Conservation (phyloP, 92 coral and sea anemone species). For the Chrysogorgia sp. region DNA sequence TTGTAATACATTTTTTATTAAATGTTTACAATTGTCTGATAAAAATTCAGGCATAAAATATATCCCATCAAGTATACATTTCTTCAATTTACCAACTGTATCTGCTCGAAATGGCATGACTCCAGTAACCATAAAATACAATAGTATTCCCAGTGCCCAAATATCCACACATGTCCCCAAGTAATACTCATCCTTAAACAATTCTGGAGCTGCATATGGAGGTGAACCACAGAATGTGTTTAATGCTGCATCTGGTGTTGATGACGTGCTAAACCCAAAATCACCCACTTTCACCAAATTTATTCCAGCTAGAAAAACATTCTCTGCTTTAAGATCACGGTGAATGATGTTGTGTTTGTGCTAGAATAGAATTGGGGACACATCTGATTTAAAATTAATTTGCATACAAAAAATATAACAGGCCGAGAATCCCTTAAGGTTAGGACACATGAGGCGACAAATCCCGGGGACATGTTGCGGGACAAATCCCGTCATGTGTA, state of each 20-base stretch:
- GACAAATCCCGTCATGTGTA: too few species aligned
- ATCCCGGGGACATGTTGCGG: too few species aligned
- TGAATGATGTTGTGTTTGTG: slow-evolving; percentile 92
- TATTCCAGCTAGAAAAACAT: slow-evolving; percentile 92
- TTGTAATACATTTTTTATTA: slow-evolving; percentile 81
- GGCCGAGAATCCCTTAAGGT: background rate
- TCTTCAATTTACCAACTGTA: slow-evolving; percentile 94
- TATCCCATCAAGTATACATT: slow-evolving; percentile 91
- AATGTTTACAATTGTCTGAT: slow-evolving; percentile 80
- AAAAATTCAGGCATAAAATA: slow-evolving; percentile 94
- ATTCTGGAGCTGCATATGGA: slow-evolving; percentile 98
- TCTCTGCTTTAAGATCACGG: slow-evolving; percentile 96
- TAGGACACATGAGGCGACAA: too few species aligned
- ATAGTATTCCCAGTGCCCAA: slow-evolving; percentile 95
- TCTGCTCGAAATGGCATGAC: slow-evolving; percentile 99
- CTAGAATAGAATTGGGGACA: slow-evolving; percentile 49
- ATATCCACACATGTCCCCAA: slow-evolving; percentile 91
- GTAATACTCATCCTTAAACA: slow-evolving; percentile 95
- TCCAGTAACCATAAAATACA: slow-evolving; percentile 95
- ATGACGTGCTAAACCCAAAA: slow-evolving; percentile 93
- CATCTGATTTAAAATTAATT: background rate
- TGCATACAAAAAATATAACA: background rate
- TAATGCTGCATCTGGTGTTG: slow-evolving; percentile 78
- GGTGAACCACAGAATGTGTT: slow-evolving; percentile 99
- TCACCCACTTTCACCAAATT: slow-evolving; percentile 97